A percentile compares a stretch with the other conserved stretches of the same genome.
phyloP scores from a whole-genome alignment of 2,888 invertebrate species.

The Dasypogon diadema region DNA sequence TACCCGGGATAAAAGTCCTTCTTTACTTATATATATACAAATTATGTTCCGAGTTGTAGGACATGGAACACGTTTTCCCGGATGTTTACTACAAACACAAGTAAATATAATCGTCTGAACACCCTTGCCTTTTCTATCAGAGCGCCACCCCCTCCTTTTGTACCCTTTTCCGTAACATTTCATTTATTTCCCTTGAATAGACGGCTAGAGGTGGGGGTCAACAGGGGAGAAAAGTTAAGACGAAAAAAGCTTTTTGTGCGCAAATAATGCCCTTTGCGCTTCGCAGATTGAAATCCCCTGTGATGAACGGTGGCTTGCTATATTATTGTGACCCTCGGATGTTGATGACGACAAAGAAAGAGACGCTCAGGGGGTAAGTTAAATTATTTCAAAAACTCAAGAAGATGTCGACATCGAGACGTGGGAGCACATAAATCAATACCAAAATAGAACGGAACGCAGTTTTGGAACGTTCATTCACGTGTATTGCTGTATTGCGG shows the following conservation, averaged over 20 bases:
- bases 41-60: slow-evolving; percentile 11
- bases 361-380: neutral
- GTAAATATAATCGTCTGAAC: slow-evolving; percentile 1
- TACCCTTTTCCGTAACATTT: neutral
- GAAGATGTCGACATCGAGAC: slow-evolving; percentile 19
- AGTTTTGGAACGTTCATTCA: slow-evolving; percentile 17
- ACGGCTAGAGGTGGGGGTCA: slow-evolving; percentile 19
- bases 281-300: slow-evolving; percentile 26
- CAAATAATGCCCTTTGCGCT: slow-evolving; percentile 38
- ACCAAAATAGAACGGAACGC: slow-evolving; percentile 31
- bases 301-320: slow-evolving; percentile 14
- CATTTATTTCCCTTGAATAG: slow-evolving; percentile 34
- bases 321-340: slow-evolving; percentile 2
- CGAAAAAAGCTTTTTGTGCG: slow-evolving; percentile 7
- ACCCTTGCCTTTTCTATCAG: slow-evolving; percentile 3
- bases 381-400: slow-evolving; percentile 34
- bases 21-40: slow-evolving; percentile 19
- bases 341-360: slow-evolving; percentile 10
- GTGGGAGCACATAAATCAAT: slow-evolving; percentile 31
- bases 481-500: neutral
- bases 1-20: slow-evolving; percentile 1
- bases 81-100: slow-evolving; percentile 27
- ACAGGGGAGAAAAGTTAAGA: slow-evolving; percentile 16
- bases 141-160: neutral
- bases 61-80: slow-evolving; percentile 16